These are phyloP conservation scores for Pteromalus puparum DNA, from an alignment of 1,140 invertebrate genomes.

Conservation along the genomic window DNA sequence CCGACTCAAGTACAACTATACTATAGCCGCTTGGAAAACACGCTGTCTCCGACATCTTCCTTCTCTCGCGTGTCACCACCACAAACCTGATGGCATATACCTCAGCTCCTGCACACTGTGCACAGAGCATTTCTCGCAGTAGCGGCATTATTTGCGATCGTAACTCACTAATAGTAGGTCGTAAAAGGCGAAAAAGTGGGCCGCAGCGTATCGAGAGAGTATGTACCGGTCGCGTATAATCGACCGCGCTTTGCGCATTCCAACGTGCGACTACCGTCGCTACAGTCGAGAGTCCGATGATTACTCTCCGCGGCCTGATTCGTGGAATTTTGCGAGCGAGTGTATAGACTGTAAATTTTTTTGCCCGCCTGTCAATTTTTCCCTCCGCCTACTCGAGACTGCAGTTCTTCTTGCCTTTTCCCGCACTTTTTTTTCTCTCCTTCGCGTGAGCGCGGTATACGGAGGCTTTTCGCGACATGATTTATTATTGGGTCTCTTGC, in stretches of 20 bases:
- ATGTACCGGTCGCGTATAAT: slow-evolving; percentile 19
- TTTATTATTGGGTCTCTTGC: background rate
- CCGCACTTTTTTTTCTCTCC: no score
- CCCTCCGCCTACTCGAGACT: background rate
- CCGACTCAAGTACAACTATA: no score
- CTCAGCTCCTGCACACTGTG: no score
- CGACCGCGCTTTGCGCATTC: background rate
- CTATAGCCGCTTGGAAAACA: no score
- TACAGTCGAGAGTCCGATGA: slow-evolving; percentile 5
- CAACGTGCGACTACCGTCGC: background rate
- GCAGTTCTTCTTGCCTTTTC: background rate
- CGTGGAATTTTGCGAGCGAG: slow-evolving; percentile 2
- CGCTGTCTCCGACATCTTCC: no score
- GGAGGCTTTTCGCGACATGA: background rate
- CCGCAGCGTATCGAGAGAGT: slow-evolving; percentile 19
- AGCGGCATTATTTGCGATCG: slow-evolving; percentile 37
- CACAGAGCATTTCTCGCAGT: background rate
- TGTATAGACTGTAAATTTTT: background rate
- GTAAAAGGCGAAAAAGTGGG: slow-evolving; percentile 47
- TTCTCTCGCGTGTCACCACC: no score
- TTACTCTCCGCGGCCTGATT: slow-evolving; percentile 29
- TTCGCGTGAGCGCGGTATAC: background rate
- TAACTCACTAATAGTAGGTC: slow-evolving; percentile 44
- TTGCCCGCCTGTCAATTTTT: background rate
- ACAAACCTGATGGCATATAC: no score